A percentile compares a stretch with the other conserved stretches of the same genome.
phyloP scores from a whole-genome alignment of 2,113 vertebrate genomes.

The Orycteropus afer region DNA sequence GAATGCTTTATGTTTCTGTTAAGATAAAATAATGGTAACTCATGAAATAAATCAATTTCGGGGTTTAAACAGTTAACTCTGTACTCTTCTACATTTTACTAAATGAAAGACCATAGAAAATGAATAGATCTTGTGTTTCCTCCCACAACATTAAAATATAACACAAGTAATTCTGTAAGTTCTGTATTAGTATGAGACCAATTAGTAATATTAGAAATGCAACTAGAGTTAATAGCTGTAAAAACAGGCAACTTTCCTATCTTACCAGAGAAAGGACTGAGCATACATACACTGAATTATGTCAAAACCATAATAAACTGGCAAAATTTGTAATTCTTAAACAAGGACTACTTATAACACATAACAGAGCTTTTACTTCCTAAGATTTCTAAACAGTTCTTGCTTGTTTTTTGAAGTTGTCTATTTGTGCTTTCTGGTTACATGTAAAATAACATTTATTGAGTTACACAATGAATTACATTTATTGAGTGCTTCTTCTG shows the following conservation, averaged over 20 bases:
- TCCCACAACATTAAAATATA: neutral
- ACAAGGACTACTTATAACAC: slow-evolving; percentile 1
- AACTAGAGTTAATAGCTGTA: neutral
- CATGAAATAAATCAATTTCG: neutral
- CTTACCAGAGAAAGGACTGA: neutral
- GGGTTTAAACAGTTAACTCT: neutral
- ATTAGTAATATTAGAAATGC: neutral
- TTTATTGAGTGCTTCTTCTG: neutral
- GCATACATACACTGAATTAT: neutral
- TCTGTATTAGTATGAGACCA: neutral
- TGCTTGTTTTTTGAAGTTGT: neutral
- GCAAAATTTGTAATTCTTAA: slow-evolving; percentile 2
- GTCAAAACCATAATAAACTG: slow-evolving; percentile 7
- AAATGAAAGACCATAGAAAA: neutral
- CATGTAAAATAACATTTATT: neutral
- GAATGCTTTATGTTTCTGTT: slow-evolving; percentile 16
- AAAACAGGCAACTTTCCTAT: neutral
- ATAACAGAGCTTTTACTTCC: slow-evolving; percentile 23
- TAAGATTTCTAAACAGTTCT: neutral
- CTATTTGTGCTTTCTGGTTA: slow-evolving; percentile 11
- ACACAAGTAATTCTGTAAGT: neutral
- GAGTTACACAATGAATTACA: neutral
- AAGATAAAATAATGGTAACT: slow-evolving; percentile 11
- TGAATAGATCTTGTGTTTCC: neutral
- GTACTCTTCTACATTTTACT: neutral